phyloP scores from a whole-genome alignment of 2,888 invertebrate genomes.

The Cosmia pyralina region DNA sequence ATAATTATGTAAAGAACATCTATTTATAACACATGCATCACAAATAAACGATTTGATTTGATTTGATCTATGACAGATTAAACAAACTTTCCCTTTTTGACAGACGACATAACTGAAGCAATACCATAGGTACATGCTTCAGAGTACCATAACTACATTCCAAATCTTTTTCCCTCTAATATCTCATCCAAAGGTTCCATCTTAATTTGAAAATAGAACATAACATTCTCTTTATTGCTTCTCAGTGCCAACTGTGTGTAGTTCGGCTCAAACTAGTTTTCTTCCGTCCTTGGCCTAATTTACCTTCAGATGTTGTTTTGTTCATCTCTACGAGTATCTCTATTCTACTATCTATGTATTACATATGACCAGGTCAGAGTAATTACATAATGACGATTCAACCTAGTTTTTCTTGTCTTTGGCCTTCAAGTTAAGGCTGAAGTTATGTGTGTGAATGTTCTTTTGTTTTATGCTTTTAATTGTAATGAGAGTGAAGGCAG shows the following conservation, averaged over 20 bases:
- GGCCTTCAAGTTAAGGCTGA: conserved; percentile 20
- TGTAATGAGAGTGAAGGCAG: neutral
- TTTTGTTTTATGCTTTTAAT: conserved; percentile 3
- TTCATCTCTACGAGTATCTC: conserved; percentile 16
- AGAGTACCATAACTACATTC: neutral
- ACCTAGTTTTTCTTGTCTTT: conserved; percentile 45
- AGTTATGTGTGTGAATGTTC: conserved; percentile 9
- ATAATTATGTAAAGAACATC: too few relatives aligned
- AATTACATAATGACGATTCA: conserved; percentile 54
- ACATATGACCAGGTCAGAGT: conserved; percentile 45
- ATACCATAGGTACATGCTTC: too few relatives aligned
- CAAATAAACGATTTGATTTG: too few relatives aligned
- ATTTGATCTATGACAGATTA: too few relatives aligned
- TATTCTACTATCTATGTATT: conserved; percentile 9
- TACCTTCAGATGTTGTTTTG: conserved; percentile 57
- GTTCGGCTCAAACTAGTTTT: conserved; percentile 54
- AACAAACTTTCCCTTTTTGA: too few relatives aligned
- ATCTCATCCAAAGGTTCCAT: neutral
- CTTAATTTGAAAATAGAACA: conserved; percentile 20
- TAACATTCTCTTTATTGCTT: conserved; percentile 38
- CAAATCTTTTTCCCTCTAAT: neutral
- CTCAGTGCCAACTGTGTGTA: conserved; percentile 31
- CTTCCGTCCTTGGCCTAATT: conserved; percentile 58
- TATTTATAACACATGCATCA: too few relatives aligned
- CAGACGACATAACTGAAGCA: too few relatives aligned